Evolutionary conservation across 2,113 vertebrate species (phyloP).

Genomic region (Coturnix japonica): DNA sequence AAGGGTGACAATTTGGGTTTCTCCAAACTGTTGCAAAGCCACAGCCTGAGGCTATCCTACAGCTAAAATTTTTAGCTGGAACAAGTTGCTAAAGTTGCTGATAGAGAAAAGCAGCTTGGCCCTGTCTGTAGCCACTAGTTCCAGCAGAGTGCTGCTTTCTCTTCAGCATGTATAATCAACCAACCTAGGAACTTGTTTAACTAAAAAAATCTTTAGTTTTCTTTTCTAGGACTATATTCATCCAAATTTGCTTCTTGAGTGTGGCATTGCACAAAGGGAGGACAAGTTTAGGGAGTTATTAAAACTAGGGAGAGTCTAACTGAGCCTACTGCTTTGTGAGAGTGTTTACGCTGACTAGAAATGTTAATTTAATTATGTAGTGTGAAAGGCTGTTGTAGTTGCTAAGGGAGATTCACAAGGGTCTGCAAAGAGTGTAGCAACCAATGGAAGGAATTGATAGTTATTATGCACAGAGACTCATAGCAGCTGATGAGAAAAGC

Average conservation of each 20-base stretch:
- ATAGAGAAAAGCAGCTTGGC: not conserved
- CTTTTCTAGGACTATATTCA: not conserved
- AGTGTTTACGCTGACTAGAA: not conserved
- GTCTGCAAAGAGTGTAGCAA: not conserved
- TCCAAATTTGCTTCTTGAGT: not conserved
- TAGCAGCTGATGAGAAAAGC: conserved; percentile 55
- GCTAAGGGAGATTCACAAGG: conserved; percentile 20
- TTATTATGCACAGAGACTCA: conserved; percentile 28
- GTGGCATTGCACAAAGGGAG: not conserved
- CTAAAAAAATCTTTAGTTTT: not conserved
- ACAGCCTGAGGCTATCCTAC: not conserved
- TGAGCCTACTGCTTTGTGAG: not conserved
- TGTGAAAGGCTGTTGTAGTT: conserved; percentile 29
- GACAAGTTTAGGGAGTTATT: not conserved
- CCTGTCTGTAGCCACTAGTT: not conserved
- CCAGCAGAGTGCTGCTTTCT: not conserved
- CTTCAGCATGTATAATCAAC: not conserved
- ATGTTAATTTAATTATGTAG: conserved; percentile 12
- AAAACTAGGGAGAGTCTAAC: not conserved
- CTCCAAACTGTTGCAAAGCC: conserved; percentile 19
- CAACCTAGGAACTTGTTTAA: not conserved
- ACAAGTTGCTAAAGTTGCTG: fast-evolving
- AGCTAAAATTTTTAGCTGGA: conserved; percentile 39
- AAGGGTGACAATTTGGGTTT: conserved; percentile 20
- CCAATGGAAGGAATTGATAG: not conserved